Conservation (phyloP, 2,888 invertebrate species). For the Cataglyphis livida region DNA sequence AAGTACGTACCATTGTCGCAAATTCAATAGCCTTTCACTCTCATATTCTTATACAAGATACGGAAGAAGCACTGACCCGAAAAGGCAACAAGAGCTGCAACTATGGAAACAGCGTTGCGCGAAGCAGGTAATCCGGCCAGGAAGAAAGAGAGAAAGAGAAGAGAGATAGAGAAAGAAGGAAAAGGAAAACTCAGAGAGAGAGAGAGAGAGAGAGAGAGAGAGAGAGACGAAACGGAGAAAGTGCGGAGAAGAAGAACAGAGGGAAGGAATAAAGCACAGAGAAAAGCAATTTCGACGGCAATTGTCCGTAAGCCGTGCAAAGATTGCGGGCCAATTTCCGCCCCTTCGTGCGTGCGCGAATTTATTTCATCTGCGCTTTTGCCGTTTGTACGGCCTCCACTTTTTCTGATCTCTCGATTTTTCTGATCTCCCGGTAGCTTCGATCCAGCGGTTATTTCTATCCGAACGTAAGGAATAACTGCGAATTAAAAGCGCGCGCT, state of each 20-base stretch:
- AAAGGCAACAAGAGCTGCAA: slow-evolving; percentile 24
- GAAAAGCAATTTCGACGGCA: slow-evolving; percentile 79
- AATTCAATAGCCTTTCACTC: slow-evolving; percentile 11
- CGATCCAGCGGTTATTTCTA: background rate
- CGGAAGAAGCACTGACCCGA: background rate
- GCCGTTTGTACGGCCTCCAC: slow-evolving; percentile 40
- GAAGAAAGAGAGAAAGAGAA: slow-evolving; percentile 34
- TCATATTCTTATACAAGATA: background rate
- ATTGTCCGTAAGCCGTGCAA: slow-evolving; percentile 80
- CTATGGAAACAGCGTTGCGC: slow-evolving; percentile 30
- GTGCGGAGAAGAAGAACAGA: slow-evolving; percentile 52
- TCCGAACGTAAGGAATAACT: background rate
- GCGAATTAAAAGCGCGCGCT: background rate
- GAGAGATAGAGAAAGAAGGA: slow-evolving; percentile 22
- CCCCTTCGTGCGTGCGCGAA: slow-evolving; percentile 76
- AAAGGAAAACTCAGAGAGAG: slow-evolving; percentile 16
- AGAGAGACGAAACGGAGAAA: slow-evolving; percentile 40
- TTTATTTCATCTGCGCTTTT: slow-evolving; percentile 65
- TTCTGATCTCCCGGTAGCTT: slow-evolving; percentile 9
- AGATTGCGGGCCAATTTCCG: slow-evolving; percentile 81
- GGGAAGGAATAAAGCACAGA: slow-evolving; percentile 54
- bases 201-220: slow-evolving; percentile 11
- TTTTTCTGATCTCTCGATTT: slow-evolving; percentile 10
- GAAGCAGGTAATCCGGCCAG: slow-evolving; percentile 24
- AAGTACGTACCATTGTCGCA: background rate